These are phyloP conservation scores for Avahi laniger DNA, from an alignment of 2,797 vertebrate species.

Conservation along the genomic window DNA sequence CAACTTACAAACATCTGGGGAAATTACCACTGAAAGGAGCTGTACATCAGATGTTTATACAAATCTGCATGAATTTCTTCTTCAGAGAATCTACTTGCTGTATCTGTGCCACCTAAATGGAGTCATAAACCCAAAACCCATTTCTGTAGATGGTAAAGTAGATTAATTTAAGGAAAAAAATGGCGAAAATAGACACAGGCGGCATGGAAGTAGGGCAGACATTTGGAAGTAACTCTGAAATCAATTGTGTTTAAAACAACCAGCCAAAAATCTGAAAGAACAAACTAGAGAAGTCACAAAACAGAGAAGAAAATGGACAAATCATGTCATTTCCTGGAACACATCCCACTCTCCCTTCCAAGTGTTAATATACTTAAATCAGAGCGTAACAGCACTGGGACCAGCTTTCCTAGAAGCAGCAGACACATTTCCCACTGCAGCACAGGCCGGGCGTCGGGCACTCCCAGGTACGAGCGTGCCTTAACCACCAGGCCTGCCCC, in stretches of 20 bases:
- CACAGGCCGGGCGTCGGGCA: background rate
- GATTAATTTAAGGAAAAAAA: background rate
- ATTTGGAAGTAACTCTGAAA: background rate
- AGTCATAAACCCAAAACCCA: background rate
- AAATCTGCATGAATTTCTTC: background rate
- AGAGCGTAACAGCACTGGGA: background rate
- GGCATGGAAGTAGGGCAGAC: background rate
- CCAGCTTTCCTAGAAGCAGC: background rate
- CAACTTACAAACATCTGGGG: background rate
- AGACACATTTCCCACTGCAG: background rate
- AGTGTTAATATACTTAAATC: background rate
- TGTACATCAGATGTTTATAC: background rate
- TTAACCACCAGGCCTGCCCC: background rate
- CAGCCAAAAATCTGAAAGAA: conserved; percentile 13
- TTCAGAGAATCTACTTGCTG: background rate
- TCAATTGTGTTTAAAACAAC: background rate
- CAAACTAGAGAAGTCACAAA: background rate
- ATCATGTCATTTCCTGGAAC: background rate
- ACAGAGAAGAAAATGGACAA: background rate
- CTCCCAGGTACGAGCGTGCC: background rate
- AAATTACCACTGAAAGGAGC: background rate
- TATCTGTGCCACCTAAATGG: background rate
- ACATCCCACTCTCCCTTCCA: background rate
- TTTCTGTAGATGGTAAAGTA: background rate
- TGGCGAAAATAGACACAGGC: background rate